Evolutionary conservation across 92 coral and sea anemone species (phyloP), one percentile per base, ranked within the genome.

Genomic region (Montipora capitata): DNA sequence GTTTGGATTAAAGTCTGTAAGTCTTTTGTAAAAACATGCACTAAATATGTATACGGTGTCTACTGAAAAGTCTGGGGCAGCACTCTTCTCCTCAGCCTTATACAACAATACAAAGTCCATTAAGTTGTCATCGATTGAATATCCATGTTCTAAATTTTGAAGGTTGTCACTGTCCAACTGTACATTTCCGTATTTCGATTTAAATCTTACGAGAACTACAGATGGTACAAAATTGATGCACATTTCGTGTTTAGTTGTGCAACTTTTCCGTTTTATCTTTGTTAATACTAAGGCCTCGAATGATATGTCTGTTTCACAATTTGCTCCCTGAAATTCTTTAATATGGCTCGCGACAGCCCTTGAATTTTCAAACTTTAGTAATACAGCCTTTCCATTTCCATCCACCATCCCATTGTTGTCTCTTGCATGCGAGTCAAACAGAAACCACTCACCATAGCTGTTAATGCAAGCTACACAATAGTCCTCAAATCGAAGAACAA

Each of bases 21-120:
- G 78, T 48, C 49, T 74, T 49, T 74, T 74, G n/a, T 45, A 52
- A 74, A 74, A 74, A n/a, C 78, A 74, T 74, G 78, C 52, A 42
- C 78, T 74, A 14, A 74, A 74, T 3, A 17, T 74, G 10, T 3
- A 74, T 10, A 48, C n/a, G 16, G 15, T 49, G 62, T 74, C n/a
- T 3, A 63, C 63, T 48, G 78, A n/a, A 48, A 74, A 18, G 2
- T 6, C n/a, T 16, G 77, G 5, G 45, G 7, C 58, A 45, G 61
- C 40, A 51, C 63, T 74, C 61, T 17, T 74, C 9, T 51, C 78
- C 12, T 74, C 62, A 1, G 63, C 78, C 4, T 20, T 48, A 42
- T 74, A 10, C 42, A 49, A 74, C 3, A 74, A 74, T 2, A 74
- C 64, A 74, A 74, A 74, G 79, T 74, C 64, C 16, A 51, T 38